A percentile compares a stretch with the other conserved stretches of the same genome.
Evolutionary conservation across 2,797 vertebrate species (phyloP).

Genomic region (Thripadectes ignobilis): DNA sequence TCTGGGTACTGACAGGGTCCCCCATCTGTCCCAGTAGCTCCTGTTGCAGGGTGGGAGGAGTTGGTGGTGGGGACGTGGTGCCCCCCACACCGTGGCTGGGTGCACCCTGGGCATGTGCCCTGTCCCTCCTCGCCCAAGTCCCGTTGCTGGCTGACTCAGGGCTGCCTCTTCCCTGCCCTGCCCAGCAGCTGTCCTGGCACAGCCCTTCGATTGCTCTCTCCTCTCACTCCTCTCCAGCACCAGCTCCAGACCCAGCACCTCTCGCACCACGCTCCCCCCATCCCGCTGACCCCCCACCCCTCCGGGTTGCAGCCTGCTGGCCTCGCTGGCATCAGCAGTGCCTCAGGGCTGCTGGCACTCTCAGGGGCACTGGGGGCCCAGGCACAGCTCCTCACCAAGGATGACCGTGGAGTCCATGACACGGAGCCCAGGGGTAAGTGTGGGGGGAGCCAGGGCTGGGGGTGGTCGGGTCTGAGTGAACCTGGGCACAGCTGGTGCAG

Average conservation of each 20-base stretch:
- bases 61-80: accelerated
- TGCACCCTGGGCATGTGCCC: accelerated
- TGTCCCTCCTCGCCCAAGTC: not conserved
- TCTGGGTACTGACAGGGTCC: not conserved
- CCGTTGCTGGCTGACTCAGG: not conserved
- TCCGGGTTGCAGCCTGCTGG: slow-evolving; percentile 81
- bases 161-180: not conserved
- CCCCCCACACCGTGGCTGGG: not conserved
- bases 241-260: slow-evolving; percentile 93
- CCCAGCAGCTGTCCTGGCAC: not conserved
- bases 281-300: slow-evolving; percentile 87
- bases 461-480: accelerated
- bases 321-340: slow-evolving; percentile 80
- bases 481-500: accelerated
- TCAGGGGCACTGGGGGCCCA: slow-evolving; percentile 88
- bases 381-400: slow-evolving; percentile 83
- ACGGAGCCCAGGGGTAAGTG: slow-evolving; percentile 84
- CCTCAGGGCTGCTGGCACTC: slow-evolving; percentile 86
- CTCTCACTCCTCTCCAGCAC: slow-evolving; percentile 74
- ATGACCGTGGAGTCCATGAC: slow-evolving; percentile 86
- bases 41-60: not conserved
- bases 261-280: slow-evolving; percentile 88
- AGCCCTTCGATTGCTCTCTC: not conserved
- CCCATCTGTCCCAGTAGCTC: not conserved
- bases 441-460: not conserved